Conservation (phyloP, 2,797 vertebrate species). For the Tragelaphus oryx region DNA sequence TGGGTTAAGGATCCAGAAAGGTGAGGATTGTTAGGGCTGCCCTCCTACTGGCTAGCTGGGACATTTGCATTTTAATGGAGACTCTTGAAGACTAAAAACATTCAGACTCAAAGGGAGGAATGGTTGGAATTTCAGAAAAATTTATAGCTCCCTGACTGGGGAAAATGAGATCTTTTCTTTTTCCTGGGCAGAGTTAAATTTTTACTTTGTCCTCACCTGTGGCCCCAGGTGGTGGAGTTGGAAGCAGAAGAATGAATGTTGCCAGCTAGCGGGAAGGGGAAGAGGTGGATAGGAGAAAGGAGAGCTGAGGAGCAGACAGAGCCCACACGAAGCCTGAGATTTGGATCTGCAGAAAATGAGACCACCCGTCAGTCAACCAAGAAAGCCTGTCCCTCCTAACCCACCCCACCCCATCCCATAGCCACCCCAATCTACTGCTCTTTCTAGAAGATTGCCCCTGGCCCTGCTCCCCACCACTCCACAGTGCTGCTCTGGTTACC, state of each 20-base stretch:
- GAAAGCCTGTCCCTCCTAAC: background rate
- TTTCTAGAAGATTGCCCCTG: background rate
- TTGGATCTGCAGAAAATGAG: background rate
- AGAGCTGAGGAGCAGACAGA: background rate
- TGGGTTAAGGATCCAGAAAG: background rate
- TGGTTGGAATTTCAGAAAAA: slow-evolving; percentile 45
- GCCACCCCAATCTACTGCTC: too few species aligned
- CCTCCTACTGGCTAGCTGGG: background rate
- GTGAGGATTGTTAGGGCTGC: background rate
- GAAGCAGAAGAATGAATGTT: background rate
- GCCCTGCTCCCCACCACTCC: background rate
- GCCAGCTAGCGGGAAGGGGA: background rate
- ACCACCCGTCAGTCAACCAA: background rate
- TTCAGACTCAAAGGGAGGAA: background rate
- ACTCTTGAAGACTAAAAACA: background rate
- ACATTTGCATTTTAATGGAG: slow-evolving; percentile 46
- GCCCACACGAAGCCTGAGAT: background rate
- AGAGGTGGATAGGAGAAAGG: background rate
- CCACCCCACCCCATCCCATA: background rate
- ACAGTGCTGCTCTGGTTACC: background rate
- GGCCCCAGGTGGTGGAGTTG: background rate
- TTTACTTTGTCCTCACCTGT: background rate
- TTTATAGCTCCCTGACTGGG: background rate
- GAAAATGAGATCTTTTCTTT: background rate
- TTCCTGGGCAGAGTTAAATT: slow-evolving; percentile 7